Evolutionary conservation across 1,140 invertebrate genomes (phyloP), one percentile per base, ranked within the genome.

Genomic region (Drosophila tsacasi): DNA sequence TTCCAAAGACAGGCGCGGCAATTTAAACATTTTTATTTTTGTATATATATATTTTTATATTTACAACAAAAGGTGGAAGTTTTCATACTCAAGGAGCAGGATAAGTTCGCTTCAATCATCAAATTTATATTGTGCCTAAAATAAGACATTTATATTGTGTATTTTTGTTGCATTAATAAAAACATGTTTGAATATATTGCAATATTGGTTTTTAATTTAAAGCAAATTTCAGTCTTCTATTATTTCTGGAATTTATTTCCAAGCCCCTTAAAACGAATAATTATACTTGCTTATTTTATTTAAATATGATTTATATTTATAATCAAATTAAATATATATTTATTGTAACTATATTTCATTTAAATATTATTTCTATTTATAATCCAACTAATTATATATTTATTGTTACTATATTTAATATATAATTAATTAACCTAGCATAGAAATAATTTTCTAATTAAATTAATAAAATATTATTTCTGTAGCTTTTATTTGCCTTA

Each of bases 11-110:
- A 59, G 47, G 32, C 25, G 40, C 50, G 27, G 44, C 54, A 72
- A 72, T 59, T 46, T 59, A 55, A 55, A 64, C 23, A 49, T 75
- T 89, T 57, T 74, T 52, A 57, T 62, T 80, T 86, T 40, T 40
- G 71, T 23, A 13, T 23, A 15, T 49, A 63, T 39, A 55, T 46
- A 30, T 30, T 87, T 49, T 59, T 39, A 55, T 46, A 30, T 30
- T 87, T 65, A 54, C 6, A 59, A 67, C 17, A 61, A 67, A 67
- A 67, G 67, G 85, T 89, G 85, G 85, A 90, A 90, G 75, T 90
- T 89, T 89, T 89, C 72, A 62, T 37, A 60, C 27, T 32, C n/a
- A 55, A 55, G n/a, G 13, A 39, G 19, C 10, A 66, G 52, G 35
- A 32, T 66, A 65, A 40, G 25, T 42, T 42, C 21, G 21, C 19